Evolutionary conservation across 2,888 invertebrate genomes (phyloP), one percentile per base, ranked within the genome.

Genomic region (Drosophila merina): DNA sequence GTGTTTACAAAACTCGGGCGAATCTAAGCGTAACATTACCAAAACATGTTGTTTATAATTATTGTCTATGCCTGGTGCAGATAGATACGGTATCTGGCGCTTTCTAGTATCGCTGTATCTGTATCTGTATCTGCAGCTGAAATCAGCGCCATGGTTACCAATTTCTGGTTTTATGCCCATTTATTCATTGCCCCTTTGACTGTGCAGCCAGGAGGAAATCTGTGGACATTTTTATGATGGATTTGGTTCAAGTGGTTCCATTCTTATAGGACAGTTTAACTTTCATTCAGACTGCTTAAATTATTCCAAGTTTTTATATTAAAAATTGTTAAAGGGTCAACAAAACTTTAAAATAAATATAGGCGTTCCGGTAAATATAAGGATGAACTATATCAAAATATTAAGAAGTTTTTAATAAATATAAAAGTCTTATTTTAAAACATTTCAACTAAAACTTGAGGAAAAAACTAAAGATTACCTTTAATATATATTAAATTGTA

Each of bases 41-140:
- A 58, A 72, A 72, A 83, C 81, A 74, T 80, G 55, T 77, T 73
- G 68, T 67, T 72, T 67, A 68, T 71, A 79, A 83, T 86, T 74
- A 83, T 86, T 74, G 69, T 86, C 71, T 77, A 83, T 74, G 77
- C 56, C 56, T 38, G 45, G 40, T 47, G 50, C 50, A 57, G 45
- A 47, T 38, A 60, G 50, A 62, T 30, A 49, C 38, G 31, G 38
- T 47, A 64, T 36, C 48, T 52, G 33, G 4, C 28, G 9, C 38
- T 58, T 36, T 40, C 36, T 33, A 10, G 20, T 12, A 36, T 45
- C 44, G 20, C 20, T 20, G 20, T 20, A 5, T 28, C 28, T 55
- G 7, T 48, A 49, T 40, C 31, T 38, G 40, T 52, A 56, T 62
- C 49, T 71, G 36, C 28, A 57, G 63, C 70, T 62, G 20, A 86